Base-by-base conservation (phyloP, 2,797 vertebrate species). In the Gorsachius magnificus region DNA sequence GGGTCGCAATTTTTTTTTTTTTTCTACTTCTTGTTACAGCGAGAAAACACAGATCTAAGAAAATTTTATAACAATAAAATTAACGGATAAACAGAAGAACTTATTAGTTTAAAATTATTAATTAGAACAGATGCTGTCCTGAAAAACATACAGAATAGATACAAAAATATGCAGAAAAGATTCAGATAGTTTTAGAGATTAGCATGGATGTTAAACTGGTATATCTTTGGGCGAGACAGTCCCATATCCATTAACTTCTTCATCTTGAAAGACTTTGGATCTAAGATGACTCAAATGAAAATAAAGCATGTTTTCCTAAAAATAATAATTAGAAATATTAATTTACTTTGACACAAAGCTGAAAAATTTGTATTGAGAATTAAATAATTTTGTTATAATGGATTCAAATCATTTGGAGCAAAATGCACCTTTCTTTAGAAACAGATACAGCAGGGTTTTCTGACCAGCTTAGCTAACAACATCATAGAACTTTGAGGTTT, bases 281-380 rank as follows among this genome's bases (percentile, higher is more conserved):
- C 16, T 64, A 31, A 72, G 28, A 56, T 15, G 10, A 56, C 8
- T 45, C 5, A 41, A 68, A 76, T 24, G 1, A 72, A 92, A 83
- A 46, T 2, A 50, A 2, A 45, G 2, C 3, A 0, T 17, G 3
- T 2, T 50, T 46, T 58, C 56, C 66, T 26, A 36, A 65, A 70
- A 41, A 50, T 4, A 58, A 0, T 3, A 24, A 25, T 45, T 35
- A 41, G 13, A 72, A 80, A 58, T 68, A 83, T 20, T 79, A 1
- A 35, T 87, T 68, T 72, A 14, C 7, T 64, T 56, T 56, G 19
- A 48, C 28, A 76, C 10, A 36, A 79, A 29, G 2, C 2, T 79
- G 63, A 83, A 71, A 72, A 61, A 28, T 2, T 1, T 22, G 2
- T 76, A 22, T 9, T 68, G 50, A 45, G 12, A 68, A 68, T 33